These are phyloP conservation scores for Aphelenchoides bicaudatus DNA, from an alignment of 2,888 invertebrate species.

Conservation along the genomic window DNA sequence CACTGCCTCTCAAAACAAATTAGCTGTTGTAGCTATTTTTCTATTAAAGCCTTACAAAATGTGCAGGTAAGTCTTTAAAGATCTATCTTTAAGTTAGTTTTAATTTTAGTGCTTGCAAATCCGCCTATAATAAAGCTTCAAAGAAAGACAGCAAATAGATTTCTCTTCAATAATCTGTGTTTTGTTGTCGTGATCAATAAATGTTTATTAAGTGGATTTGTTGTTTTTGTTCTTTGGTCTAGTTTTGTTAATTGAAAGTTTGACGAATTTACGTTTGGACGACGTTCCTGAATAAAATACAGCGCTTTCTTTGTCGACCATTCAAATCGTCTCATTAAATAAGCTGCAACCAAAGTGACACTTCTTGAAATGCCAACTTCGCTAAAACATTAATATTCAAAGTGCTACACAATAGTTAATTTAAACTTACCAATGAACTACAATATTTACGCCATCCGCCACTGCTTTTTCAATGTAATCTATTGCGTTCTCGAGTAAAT, in stretches of 20 bases:
- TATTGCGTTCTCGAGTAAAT: conserved; percentile 36
- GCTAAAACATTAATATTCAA: conserved; percentile 24
- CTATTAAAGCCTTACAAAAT: too few species aligned
- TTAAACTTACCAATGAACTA: conserved; percentile 45
- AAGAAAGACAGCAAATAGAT: too few species aligned
- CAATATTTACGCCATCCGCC: conserved; percentile 33
- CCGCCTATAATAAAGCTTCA: too few species aligned
- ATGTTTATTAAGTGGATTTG: not conserved
- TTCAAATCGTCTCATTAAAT: conserved; percentile 40
- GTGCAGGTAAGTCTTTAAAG: too few species aligned
- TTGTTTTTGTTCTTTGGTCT: not conserved
- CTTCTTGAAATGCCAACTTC: conserved; percentile 49
- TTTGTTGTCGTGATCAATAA: not conserved
- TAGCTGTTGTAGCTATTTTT: too few species aligned
- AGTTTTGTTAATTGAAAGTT: too few species aligned
- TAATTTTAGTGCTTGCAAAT: too few species aligned
- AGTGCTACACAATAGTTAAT: not conserved
- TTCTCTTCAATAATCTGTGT: not conserved
- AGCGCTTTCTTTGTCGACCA: conserved; percentile 44
- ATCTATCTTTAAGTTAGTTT: too few species aligned
- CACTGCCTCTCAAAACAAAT: too few species aligned
- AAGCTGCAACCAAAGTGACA: conserved; percentile 43
- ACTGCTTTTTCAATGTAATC: conserved; percentile 36
- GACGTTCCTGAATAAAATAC: conserved; percentile 32
- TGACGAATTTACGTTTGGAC: conserved; percentile 43